A percentile compares a stretch with the other conserved stretches of the same genome.
phyloP scores from a whole-genome alignment of 2,797 vertebrate species.

The Siniperca undulata region DNA sequence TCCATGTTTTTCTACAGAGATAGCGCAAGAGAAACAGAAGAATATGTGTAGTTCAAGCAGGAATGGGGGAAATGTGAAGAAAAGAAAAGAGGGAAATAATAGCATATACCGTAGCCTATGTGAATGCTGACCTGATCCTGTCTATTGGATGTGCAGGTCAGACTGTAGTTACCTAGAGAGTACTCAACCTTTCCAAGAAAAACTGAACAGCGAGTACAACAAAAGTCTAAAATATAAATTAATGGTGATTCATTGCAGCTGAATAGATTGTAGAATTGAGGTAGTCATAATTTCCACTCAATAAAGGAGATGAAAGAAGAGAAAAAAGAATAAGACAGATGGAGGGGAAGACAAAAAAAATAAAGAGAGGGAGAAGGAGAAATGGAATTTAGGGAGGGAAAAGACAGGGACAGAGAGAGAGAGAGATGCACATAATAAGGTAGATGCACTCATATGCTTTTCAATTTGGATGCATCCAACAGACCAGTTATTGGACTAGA shows the following conservation, averaged over 20 bases:
- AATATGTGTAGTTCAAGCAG: not conserved
- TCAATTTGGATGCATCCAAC: slow-evolving; percentile 53
- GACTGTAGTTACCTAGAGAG: not conserved
- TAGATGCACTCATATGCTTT: slow-evolving; percentile 51
- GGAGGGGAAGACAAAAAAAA: slow-evolving; percentile 12
- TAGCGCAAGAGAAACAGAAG: not conserved
- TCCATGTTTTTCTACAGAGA: not conserved
- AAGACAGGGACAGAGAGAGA: slow-evolving; percentile 2
- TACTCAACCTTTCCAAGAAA: slow-evolving; percentile 12
- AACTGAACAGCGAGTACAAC: not conserved
- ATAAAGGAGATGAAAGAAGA: not conserved
- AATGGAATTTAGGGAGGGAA: slow-evolving; percentile 19
- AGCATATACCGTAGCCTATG: not conserved
- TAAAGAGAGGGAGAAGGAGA: not conserved
- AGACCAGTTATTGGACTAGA: slow-evolving; percentile 57
- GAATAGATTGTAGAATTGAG: slow-evolving; percentile 15
- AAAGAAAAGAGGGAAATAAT: slow-evolving; percentile 6
- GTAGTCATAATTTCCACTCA: not conserved
- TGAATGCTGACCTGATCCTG: slow-evolving; percentile 19
- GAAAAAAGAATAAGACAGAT: not conserved
- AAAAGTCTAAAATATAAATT: not conserved
- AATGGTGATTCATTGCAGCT: not conserved
- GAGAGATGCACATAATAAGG: slow-evolving; percentile 39
- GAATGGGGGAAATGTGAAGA: not conserved
- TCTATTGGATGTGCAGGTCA: slow-evolving; percentile 7